Evolutionary conservation across 2,888 invertebrate species (phyloP), one percentile per base, ranked within the genome.

Genomic region (Volucella inflata): DNA sequence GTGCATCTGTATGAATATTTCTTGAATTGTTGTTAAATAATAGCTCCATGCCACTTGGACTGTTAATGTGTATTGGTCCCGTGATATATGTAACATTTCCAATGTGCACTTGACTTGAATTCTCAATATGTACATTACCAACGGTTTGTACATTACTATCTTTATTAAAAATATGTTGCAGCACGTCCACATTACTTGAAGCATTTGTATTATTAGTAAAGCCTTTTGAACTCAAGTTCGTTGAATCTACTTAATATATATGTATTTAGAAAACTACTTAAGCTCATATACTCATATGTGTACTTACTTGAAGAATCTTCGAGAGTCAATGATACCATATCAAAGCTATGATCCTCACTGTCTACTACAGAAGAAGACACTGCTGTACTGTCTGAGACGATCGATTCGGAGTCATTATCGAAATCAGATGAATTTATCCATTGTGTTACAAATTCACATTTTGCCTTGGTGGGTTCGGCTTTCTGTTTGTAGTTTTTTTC

Each of bases 21-120:
- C n/a, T 75, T 21, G 17, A 42, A 17, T 30, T 59, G 2, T 48
- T 60, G 21, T 68, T 75, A 2, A 79, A 57, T 3, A 82, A 46
- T 9, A 70, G 65, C 10, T 72, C 51, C 21, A 81, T 55, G 9
- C 51, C 74, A 48, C 53, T 74, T 42, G 72, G 67, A 62, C 64
- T 80, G 16, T 88, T 91, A 44, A 93, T 91, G 79, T 92, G 91
- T 77, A 93, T 90, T 9, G 93, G 92, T 8, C 93, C 93, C 72
- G 92, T 93, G 14, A 93, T 91, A 60, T 93, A 91, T n/a, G 93
- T 93, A 1, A 93, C 90, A 88, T 93, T 93, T 38, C 93, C 93
- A 67, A 93, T 91, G 84, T 92, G 92, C 1, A 93, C 92, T 83
- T 92, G 91, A 44, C 90, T 91, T 0, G 93, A 93, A 74, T 92